Conservation (phyloP, 2,888 invertebrate species). For the Slavum lentiscoides region DNA sequence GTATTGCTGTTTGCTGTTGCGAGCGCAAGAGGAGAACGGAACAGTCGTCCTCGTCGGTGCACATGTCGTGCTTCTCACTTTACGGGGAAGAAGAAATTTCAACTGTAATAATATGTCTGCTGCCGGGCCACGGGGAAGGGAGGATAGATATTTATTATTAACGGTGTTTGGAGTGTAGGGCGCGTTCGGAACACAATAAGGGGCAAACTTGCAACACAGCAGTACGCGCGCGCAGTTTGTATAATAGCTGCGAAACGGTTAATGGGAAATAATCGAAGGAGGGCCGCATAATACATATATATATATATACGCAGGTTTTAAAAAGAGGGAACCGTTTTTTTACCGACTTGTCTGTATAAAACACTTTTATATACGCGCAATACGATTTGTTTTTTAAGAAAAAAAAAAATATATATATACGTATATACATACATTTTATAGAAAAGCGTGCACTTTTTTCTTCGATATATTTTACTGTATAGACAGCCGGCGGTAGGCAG, state of each 20-base stretch:
- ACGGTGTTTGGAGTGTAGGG: constrained; percentile 28
- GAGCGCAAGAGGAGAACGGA: neutral
- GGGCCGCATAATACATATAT: neutral
- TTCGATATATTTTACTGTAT: too few relatives aligned
- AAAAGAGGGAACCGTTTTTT: neutral
- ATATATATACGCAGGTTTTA: neutral
- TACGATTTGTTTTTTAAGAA: too few relatives aligned
- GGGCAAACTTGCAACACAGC: neutral
- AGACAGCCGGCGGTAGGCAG: too few relatives aligned
- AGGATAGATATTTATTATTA: constrained; percentile 48
- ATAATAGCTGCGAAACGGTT: constrained; percentile 43
- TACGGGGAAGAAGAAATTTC: constrained; percentile 26
- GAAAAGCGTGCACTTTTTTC: too few relatives aligned
- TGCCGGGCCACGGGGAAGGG: neutral
- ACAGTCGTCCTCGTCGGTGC: neutral
- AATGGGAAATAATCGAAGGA: constrained; percentile 32
- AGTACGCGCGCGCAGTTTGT: neutral
- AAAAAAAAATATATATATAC: neutral
- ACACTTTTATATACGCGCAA: neutral
- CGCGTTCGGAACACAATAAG: neutral
- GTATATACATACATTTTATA: too few relatives aligned
- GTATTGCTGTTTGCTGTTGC: too few relatives aligned
- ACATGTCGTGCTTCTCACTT: constrained; percentile 44
- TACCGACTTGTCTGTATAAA: neutral
- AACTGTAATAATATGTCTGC: constrained; percentile 20